phyloP scores from a whole-genome alignment of 2,113 vertebrate genomes.

The Gymnorhina tibicen region DNA sequence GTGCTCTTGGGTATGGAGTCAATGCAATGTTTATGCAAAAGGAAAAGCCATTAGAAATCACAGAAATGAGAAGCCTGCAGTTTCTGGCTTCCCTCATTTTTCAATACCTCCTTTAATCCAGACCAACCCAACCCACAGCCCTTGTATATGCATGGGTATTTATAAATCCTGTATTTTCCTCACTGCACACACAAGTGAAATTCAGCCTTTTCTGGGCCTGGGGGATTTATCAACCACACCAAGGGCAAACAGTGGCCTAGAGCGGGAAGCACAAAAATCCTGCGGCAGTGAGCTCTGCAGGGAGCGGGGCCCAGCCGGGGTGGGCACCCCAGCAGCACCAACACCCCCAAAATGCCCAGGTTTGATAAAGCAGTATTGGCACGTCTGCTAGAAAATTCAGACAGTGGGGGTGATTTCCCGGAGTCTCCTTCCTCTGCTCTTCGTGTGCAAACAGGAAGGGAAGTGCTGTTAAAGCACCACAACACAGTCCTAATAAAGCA shows the following conservation, averaged over 20 bases:
- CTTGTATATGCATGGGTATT: conserved; percentile 48
- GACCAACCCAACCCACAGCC: conserved; percentile 45
- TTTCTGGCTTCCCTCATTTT: conserved; percentile 58
- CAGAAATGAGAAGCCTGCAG: conserved; percentile 53
- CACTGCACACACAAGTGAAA: conserved; percentile 41
- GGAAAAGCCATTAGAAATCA: conserved; percentile 63
- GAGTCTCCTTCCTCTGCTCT: not conserved
- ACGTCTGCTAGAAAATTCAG: not conserved
- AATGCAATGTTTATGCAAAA: conserved; percentile 52
- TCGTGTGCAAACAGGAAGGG: not conserved
- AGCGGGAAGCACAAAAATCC: not conserved
- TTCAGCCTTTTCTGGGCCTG: conserved; percentile 50
- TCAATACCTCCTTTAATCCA: conserved; percentile 67
- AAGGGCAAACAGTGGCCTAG: not conserved
- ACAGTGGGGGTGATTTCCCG: not conserved
- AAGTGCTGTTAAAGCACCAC: not conserved
- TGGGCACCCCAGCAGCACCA: not conserved
- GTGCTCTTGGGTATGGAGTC: conserved; percentile 41
- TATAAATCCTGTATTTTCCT: conserved; percentile 55
- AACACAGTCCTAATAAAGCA: not conserved
- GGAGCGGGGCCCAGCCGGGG: not conserved
- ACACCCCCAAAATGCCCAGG: not conserved
- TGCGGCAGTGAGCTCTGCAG: not conserved
- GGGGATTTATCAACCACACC: conserved; percentile 18
- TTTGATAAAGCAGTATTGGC: not conserved